These are phyloP conservation scores for Procavia capensis DNA, from an alignment of 2,113 vertebrate species.

Conservation along the genomic window DNA sequence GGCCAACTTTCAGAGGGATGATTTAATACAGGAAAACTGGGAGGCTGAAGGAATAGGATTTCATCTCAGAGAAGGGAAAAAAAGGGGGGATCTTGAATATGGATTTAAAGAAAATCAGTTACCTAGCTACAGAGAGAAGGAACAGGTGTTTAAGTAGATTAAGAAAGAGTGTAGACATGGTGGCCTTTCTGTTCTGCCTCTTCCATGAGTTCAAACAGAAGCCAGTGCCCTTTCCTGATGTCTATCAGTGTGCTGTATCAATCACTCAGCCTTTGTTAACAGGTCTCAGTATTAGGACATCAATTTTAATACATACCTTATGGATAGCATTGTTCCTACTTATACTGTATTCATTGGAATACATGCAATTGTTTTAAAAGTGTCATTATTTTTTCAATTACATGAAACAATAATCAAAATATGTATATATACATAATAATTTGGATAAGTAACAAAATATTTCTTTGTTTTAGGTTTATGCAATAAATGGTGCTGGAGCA, in stretches of 20 bases:
- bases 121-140: constrained; percentile 45
- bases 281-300: not conserved
- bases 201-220: constrained; percentile 20
- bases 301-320: not conserved
- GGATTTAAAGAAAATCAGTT: too few relatives aligned
- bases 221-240: not conserved
- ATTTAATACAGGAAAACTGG: constrained; percentile 83
- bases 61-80: constrained; percentile 64
- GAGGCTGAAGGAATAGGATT: constrained; percentile 73
- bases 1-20: constrained; percentile 79
- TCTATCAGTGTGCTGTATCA: not conserved
- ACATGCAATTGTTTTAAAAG: not conserved
- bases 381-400: not conserved
- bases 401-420: not conserved
- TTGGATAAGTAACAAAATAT: constrained; percentile 15
- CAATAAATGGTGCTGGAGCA: constrained; percentile 94
- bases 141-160: constrained; percentile 72
- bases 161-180: not conserved
- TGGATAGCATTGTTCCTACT: not conserved
- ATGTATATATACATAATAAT: not conserved
- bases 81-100: too few relatives aligned
- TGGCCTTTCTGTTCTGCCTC: not conserved
- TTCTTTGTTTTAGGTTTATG: constrained; percentile 91
- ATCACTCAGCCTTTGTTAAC: not conserved
- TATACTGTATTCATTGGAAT: not conserved